Percentiles rank a stretch among this genome's conserved stretches.
Conservation (phyloP, 92 coral and sea anemone species). For the Micromussa lordhowensis region DNA sequence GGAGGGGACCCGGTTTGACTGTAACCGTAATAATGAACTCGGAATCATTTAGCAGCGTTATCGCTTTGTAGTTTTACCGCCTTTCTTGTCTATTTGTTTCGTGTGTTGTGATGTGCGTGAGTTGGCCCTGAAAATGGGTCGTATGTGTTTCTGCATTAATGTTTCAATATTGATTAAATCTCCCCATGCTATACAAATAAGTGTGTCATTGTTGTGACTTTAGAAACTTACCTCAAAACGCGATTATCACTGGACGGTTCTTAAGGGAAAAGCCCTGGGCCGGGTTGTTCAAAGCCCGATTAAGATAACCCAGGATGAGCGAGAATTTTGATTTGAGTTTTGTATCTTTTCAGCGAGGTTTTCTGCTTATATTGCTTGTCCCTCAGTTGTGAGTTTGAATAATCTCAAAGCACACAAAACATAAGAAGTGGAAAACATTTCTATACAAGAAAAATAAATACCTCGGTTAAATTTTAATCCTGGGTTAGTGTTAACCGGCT, state of each 20-base stretch:
- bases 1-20: conserved; percentile 74
- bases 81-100: conserved; percentile 63
- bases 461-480: too few species aligned
- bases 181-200: conserved; percentile 4
- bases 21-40: conserved; percentile 2
- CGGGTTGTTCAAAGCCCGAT: too few species aligned
- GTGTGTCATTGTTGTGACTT: neutral
- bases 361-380: too few species aligned
- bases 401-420: too few species aligned
- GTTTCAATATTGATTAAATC: conserved; percentile 47
- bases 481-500: too few species aligned
- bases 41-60: conserved; percentile 35
- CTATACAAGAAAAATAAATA: too few species aligned
- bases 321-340: too few species aligned
- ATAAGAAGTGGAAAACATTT: too few species aligned
- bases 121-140: conserved; percentile 92
- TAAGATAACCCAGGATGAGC: too few species aligned
- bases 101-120: conserved; percentile 68
- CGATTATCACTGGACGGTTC: neutral
- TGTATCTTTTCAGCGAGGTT: too few species aligned
- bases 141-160: conserved; percentile 43
- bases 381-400: too few species aligned
- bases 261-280: too few species aligned
- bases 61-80: conserved; percentile 61
- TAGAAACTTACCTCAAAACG: neutral